Evolutionary conservation across 2,113 vertebrate genomes (phyloP).

Genomic region (Solenodon paradoxus): DNA sequence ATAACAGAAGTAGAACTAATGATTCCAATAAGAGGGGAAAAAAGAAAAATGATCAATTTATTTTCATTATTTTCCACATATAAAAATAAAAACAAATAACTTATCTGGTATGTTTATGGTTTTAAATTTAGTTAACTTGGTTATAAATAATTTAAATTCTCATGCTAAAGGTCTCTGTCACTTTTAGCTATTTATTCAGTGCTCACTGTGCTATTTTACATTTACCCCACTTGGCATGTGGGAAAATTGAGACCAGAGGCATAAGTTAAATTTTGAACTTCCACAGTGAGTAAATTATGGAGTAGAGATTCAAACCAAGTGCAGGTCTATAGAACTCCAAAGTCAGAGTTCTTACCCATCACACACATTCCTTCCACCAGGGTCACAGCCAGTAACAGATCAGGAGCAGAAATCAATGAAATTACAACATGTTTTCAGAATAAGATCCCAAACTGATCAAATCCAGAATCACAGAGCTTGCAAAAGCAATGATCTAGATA

Average conservation of each 20-base stretch:
- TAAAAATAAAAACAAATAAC: neutral
- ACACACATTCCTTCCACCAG: neutral
- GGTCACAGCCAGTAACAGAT: neutral
- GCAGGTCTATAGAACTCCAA: neutral
- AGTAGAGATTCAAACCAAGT: neutral
- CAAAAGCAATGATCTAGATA: neutral
- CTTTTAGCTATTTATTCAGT: neutral
- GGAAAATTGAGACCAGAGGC: neutral
- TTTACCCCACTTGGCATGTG: neutral
- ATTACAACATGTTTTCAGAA: neutral
- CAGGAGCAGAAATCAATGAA: neutral
- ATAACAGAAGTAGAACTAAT: neutral
- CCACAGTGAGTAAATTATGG: neutral
- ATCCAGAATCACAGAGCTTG: neutral
- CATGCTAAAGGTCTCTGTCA: neutral
- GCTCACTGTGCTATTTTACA: neutral
- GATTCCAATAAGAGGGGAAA: neutral
- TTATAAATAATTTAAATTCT: neutral
- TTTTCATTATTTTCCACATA: conserved; percentile 6
- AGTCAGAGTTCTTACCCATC: neutral
- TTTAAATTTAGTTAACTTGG: neutral
- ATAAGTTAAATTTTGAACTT: neutral
- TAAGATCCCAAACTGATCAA: neutral
- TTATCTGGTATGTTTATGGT: neutral
- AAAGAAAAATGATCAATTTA: neutral